A percentile compares a stretch with the other conserved stretches of the same genome.
Evolutionary conservation across 92 coral and sea anemone genomes (phyloP).

Genomic region (Desmophyllum pertusum): DNA sequence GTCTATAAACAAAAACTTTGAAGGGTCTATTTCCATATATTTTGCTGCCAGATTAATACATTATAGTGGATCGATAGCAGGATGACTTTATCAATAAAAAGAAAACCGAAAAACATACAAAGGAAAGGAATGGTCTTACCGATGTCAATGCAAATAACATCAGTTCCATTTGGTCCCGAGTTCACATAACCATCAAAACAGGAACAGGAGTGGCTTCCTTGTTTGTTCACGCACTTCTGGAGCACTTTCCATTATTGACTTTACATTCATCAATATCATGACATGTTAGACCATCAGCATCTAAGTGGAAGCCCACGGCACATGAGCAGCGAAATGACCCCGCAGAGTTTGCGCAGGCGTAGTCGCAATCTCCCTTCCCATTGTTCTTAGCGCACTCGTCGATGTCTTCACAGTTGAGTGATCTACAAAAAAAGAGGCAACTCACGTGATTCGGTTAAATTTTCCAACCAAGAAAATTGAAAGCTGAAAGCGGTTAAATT

Average conservation of each 20-base stretch:
- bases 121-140: conserved; percentile 51
- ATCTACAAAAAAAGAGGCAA: conserved; percentile 39
- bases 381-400: conserved; percentile 87
- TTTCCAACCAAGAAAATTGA: too few species aligned
- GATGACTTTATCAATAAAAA: neutral
- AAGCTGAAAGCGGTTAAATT: too few species aligned
- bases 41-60: too few species aligned
- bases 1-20: too few species aligned
- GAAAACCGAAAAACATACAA: neutral
- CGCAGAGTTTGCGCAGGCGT: conserved; percentile 80
- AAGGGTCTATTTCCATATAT: too few species aligned
- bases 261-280: conserved; percentile 83
- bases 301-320: conserved; percentile 74
- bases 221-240: conserved; percentile 83
- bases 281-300: conserved; percentile 77
- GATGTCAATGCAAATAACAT: conserved; percentile 86
- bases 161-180: conserved; percentile 78
- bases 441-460: neutral
- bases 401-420: conserved; percentile 86
- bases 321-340: conserved; percentile 98
- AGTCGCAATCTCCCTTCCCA: conserved; percentile 95
- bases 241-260: conserved; percentile 82
- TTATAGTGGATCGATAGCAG: too few species aligned
- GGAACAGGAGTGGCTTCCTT: conserved; percentile 71
- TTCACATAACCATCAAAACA: conserved; percentile 86